Evolutionary conservation across 2,797 vertebrate genomes (phyloP).

Genomic region (Sus cebifrons): DNA sequence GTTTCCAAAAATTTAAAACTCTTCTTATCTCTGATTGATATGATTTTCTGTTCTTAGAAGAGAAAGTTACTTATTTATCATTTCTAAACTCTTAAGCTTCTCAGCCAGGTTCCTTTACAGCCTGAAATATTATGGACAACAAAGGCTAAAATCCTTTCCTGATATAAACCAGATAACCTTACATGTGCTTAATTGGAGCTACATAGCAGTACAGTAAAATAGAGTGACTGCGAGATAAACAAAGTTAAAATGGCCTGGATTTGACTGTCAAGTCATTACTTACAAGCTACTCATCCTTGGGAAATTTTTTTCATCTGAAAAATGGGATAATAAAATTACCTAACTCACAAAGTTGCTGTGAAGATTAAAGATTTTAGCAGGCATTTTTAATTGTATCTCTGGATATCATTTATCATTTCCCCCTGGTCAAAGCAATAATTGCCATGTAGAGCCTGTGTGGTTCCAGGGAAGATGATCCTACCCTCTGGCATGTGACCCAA

Average conservation of each 20-base stretch:
- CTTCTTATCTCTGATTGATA: conserved; percentile 26
- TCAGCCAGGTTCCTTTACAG: background rate
- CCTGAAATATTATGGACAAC: conserved; percentile 23
- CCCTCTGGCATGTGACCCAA: background rate
- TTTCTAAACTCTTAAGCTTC: conserved; percentile 42
- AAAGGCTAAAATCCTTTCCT: background rate
- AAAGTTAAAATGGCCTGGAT: conserved; percentile 54
- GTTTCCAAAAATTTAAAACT: conserved; percentile 52
- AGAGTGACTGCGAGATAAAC: background rate
- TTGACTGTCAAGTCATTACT: conserved; percentile 47
- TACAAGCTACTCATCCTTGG: background rate
- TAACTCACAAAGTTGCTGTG: background rate
- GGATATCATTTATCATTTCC: background rate
- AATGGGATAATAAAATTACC: conserved; percentile 12
- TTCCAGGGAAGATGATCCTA: background rate
- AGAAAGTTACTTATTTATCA: conserved; percentile 64
- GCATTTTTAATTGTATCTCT: background rate
- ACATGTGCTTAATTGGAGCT: conserved; percentile 19
- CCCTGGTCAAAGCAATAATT: background rate
- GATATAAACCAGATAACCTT: background rate
- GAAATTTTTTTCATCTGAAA: conserved; percentile 55
- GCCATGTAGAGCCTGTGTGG: background rate
- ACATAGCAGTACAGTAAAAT: background rate
- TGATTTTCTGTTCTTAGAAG: conserved; percentile 50
- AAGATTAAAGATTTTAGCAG: background rate